phyloP scores from a whole-genome alignment of 2,888 invertebrate genomes.

The Eupithecia subumbrata region DNA sequence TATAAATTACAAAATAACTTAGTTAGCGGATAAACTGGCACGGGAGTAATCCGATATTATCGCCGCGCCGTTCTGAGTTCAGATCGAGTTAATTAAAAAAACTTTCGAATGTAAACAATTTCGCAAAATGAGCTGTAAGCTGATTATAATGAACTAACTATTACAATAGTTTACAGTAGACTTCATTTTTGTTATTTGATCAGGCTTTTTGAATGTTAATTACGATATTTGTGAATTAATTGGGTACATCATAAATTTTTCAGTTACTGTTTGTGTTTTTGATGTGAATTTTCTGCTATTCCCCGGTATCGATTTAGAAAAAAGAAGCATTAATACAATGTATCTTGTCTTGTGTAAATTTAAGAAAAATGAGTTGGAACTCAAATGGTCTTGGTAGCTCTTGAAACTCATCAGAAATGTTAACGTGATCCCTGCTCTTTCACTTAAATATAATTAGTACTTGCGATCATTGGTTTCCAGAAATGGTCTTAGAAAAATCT shows the following conservation, averaged over 20 bases:
- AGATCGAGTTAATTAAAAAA: neutral
- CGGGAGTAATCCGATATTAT: neutral
- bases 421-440: too few relatives aligned
- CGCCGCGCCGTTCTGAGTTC: neutral
- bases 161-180: neutral
- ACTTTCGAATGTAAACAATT: neutral
- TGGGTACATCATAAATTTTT: neutral
- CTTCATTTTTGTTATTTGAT: neutral
- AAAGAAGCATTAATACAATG: neutral
- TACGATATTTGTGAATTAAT: neutral
- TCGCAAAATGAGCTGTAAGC: neutral
- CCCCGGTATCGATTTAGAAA: neutral
- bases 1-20: constrained; percentile 6
- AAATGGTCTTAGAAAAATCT: too few relatives aligned
- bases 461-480: neutral
- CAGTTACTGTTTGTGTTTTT: too few relatives aligned
- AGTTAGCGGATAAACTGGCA: neutral
- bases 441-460: too few relatives aligned
- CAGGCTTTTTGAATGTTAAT: neutral
- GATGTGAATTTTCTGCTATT: too few relatives aligned
- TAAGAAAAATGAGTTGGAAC: too few relatives aligned
- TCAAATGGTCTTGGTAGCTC: too few relatives aligned
- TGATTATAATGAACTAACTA: neutral
- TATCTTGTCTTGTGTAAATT: too few relatives aligned
- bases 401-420: too few relatives aligned